Evolutionary conservation across 2,888 invertebrate genomes (phyloP), one percentile per base, ranked within the genome.

Genomic region (Labia minor): DNA sequence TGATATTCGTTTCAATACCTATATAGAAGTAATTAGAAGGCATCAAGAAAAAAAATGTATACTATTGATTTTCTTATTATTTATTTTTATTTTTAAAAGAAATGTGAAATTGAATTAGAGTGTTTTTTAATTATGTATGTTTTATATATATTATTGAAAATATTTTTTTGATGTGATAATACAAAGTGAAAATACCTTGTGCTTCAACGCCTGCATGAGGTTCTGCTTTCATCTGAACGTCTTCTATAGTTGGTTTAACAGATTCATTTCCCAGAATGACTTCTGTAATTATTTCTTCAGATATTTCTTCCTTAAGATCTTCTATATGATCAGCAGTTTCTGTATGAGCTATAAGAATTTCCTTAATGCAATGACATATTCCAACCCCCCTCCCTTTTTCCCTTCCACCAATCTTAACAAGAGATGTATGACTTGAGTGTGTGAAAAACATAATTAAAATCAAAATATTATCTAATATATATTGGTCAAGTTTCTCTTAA

Each of bases 1-100:
- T 81, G 69, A 81, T 81, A 72, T 81, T 78, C 71, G 49, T 49
- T 49, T 49, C 49, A 14, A 49, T 16, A 49, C 49, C 49, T 49
- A 49, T 8, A 49, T n/a, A 49, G 49, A 26, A 26, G n/a, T n/a
- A n/a, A n/a, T n/a, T n/a, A n/a, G n/a, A n/a, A n/a, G n/a, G n/a
- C n/a, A n/a, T n/a, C n/a, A n/a, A n/a, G n/a, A n/a, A n/a, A n/a
- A n/a, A n/a, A n/a, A n/a, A n/a, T n/a, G n/a, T n/a, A n/a, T n/a
- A n/a, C n/a, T n/a, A n/a, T n/a, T n/a, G n/a, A n/a, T n/a, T n/a
- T n/a, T n/a, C n/a, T n/a, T n/a, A n/a, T n/a, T n/a, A n/a, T n/a
- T n/a, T n/a, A n/a, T n/a, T n/a, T n/a, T n/a, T n/a, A n/a, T n/a
- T n/a, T n/a, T n/a, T n/a, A n/a, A n/a, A n/a, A n/a, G n/a, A n/a